Evolutionary conservation across 2,113 vertebrate genomes (phyloP), one percentile per base, ranked within the genome.

Genomic region (Haemorhous mexicanus): DNA sequence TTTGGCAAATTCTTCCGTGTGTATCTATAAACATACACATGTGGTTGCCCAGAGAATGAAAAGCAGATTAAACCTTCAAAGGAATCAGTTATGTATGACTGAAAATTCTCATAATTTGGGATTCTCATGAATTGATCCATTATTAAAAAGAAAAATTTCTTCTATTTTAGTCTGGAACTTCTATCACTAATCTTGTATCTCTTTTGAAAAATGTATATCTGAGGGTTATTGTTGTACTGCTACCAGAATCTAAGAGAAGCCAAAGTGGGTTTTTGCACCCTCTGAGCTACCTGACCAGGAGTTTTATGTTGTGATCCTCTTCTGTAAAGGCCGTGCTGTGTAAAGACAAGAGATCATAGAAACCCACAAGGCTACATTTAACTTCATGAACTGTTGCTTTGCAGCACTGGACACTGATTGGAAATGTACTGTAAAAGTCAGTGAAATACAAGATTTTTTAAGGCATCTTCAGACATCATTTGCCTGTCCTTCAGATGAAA

Each of bases 251-350:
- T 81, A 58, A 88, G 84, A 77, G 94, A 93, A 63, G 27, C 52
- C 61, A 81, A 88, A 72, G 74, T 77, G 83, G 86, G 28, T 90
- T 97, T 96, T 94, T 33, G 88, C 73, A 66, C 62, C 50, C 47
- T 76, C 43, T 85, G 56, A 87, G 67, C 74, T 94, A 77, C 63
- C 64, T 96, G 87, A 33, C 61, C 89, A 87, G 72, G 43, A 94
- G 58, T 32, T 95, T 84, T 55, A 55, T 81, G 28, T 80, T 93
- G 67, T 75, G 67, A 84, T 64, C 10, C 8, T 8, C 15, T 72
- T 95, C 66, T 64, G 49, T 80, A 87, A 95, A 93, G 3, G 52
- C 76, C 87, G 82, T 33, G 66, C 61, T 74, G 49, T 83, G 74
- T 83, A 81, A 69, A 49, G 82, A 89, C 18, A 94, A 46, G 26